Conservation (phyloP, 1,140 invertebrate genomes). For the Magallana gigas region DNA sequence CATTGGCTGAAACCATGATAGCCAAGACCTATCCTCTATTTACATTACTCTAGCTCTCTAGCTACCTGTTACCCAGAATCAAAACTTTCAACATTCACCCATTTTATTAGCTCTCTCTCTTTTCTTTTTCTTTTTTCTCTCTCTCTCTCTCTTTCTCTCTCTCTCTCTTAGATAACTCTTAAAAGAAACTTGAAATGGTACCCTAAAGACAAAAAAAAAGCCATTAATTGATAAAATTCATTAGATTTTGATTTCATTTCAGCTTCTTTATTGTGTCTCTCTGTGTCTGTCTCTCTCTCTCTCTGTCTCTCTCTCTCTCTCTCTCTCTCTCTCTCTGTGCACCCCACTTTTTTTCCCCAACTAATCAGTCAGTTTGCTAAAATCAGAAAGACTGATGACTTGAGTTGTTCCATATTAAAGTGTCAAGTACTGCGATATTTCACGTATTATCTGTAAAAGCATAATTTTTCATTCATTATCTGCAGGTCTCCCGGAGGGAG, state of each 20-base stretch:
- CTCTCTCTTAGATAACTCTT: neutral
- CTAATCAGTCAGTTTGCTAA: slow-evolving; percentile 43
- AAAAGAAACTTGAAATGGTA: too few relatives aligned
- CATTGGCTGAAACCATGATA: slow-evolving; percentile 18
- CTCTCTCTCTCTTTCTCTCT: neutral
- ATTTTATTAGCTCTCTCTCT: neutral
- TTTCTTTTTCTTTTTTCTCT: neutral
- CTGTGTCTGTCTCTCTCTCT: slow-evolving; percentile 7
- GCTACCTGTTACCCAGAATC: neutral
- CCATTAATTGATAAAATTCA: too few relatives aligned
- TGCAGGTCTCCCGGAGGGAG: slow-evolving; percentile 21
- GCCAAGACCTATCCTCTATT: too few relatives aligned
- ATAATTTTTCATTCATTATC: slow-evolving; percentile 61
- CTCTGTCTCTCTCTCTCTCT: neutral
- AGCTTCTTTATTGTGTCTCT: neutral
- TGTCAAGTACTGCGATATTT: slow-evolving; percentile 54
- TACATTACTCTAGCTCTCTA: too few relatives aligned
- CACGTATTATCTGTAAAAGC: slow-evolving; percentile 55
- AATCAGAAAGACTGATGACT: slow-evolving; percentile 47
- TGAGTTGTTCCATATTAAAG: slow-evolving; percentile 33
- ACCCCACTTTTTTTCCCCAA: neutral
- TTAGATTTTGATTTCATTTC: neutral
- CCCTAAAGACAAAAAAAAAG: too few relatives aligned
- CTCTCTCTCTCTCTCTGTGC: neutral
- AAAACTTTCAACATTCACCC: too few relatives aligned